Percentiles rank a stretch among this genome's conserved stretches.
phyloP scores from a whole-genome alignment of 2,113 vertebrate genomes.

The Mus pahari region DNA sequence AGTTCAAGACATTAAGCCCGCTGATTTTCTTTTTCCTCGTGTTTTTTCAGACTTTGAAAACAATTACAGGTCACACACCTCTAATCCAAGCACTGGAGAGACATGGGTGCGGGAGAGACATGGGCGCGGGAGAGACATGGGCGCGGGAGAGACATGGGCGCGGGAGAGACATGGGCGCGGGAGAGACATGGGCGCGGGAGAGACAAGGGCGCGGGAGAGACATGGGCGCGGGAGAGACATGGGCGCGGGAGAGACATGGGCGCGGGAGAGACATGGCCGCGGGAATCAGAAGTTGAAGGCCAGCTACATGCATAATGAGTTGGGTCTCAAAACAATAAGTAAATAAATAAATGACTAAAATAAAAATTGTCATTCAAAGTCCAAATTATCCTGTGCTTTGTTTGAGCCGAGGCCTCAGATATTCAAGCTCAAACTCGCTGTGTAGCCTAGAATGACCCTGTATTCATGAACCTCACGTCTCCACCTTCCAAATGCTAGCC shows the following conservation, averaged over 20 bases:
- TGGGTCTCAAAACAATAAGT: not conserved
- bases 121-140: not conserved
- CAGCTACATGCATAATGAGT: not conserved
- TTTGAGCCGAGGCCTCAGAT: not conserved
- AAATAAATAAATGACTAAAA: not conserved
- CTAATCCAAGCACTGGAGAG: not conserved
- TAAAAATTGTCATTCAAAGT: not conserved
- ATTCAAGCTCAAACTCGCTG: not conserved
- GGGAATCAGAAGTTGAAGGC: not conserved
- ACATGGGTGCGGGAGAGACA: accelerated
- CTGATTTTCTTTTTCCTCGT: slow-evolving; percentile 11
- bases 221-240: accelerated
- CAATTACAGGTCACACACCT: not conserved
- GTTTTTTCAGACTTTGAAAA: slow-evolving; percentile 42
- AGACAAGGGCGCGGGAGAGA: no score
- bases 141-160: not conserved
- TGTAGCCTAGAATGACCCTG: not conserved
- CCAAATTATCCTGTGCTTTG: not conserved
- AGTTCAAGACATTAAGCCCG: slow-evolving; percentile 40
- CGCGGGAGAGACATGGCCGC: not conserved
- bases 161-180: not conserved
- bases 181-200: not conserved
- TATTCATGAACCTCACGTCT: not conserved
- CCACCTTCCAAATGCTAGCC: not conserved
- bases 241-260: not conserved